A percentile compares a stretch with the other conserved stretches of the same genome.
Evolutionary conservation across 2,888 invertebrate species (phyloP).

Genomic region (Drosophila setosimentum): DNA sequence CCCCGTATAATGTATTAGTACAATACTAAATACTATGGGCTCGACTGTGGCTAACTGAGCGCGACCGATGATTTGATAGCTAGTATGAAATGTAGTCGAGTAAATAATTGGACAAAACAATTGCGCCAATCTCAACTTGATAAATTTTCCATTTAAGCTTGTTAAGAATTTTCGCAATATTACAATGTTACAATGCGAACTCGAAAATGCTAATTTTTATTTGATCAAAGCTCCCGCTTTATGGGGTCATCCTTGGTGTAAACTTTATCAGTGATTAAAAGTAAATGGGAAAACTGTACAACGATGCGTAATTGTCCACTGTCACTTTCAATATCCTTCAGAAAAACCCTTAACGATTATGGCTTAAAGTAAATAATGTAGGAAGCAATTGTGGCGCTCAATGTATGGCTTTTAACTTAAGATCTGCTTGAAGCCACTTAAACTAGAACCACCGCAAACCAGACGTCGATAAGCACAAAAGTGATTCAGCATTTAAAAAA

Average conservation of each 20-base stretch:
- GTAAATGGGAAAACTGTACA: constrained; percentile 34
- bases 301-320: constrained; percentile 25
- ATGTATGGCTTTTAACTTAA: constrained; percentile 27
- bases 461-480: constrained; percentile 34
- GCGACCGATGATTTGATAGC: constrained; percentile 34
- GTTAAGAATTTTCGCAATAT: constrained; percentile 53
- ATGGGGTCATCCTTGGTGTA: background rate
- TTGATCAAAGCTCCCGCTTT: background rate
- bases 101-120: constrained; percentile 45
- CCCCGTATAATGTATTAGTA: constrained; percentile 18
- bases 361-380: constrained; percentile 48
- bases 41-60: constrained; percentile 43
- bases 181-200: constrained; percentile 5
- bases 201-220: background rate
- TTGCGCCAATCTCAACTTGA: constrained; percentile 52
- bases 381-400: constrained; percentile 61
- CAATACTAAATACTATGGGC: constrained; percentile 2
- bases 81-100: constrained; percentile 20
- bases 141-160: constrained; percentile 57
- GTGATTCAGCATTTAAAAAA: constrained; percentile 61
- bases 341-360: constrained; percentile 53
- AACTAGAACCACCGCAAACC: constrained; percentile 60
- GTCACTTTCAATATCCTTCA: constrained; percentile 64
- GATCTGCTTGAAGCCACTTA: constrained; percentile 50
- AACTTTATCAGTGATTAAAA: constrained; percentile 1